These are phyloP conservation scores for Agonopterix subpropinquella DNA, from an alignment of 2,888 invertebrate species.

Conservation along the genomic window DNA sequence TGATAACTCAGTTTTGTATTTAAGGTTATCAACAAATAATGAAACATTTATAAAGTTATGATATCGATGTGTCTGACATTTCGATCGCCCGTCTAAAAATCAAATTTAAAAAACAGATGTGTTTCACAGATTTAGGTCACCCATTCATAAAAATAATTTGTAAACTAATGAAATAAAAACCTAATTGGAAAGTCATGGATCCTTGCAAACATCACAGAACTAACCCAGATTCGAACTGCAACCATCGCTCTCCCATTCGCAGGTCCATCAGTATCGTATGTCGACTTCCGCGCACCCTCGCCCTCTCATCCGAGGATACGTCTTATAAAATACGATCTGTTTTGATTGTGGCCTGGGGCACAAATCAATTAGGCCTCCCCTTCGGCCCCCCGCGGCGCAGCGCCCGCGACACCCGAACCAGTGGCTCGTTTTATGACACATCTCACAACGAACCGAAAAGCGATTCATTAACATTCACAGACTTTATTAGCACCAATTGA, in stretches of 20 bases:
- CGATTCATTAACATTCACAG: constrained; percentile 72
- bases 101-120: no score
- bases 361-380: constrained; percentile 73
- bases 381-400: constrained; percentile 48
- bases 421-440: constrained; percentile 75
- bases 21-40: no score
- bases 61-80: no score
- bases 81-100: no score
- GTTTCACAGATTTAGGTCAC: no score
- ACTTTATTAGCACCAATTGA: constrained; percentile 67
- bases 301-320: constrained; percentile 57
- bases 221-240: constrained; percentile 37
- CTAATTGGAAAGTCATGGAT: no score
- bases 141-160: no score
- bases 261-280: constrained; percentile 10
- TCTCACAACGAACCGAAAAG: constrained; percentile 54
- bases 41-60: no score
- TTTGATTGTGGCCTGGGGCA: constrained; percentile 77
- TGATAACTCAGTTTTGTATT: no score
- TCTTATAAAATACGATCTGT: constrained; percentile 77
- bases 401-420: constrained; percentile 65
- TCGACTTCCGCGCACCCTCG: constrained; percentile 40
- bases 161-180: no score
- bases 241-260: constrained; percentile 9
- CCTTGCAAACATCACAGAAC: background rate